Evolutionary conservation across 2,888 invertebrate genomes (phyloP).

Genomic region (Stenotaenia linearis): DNA sequence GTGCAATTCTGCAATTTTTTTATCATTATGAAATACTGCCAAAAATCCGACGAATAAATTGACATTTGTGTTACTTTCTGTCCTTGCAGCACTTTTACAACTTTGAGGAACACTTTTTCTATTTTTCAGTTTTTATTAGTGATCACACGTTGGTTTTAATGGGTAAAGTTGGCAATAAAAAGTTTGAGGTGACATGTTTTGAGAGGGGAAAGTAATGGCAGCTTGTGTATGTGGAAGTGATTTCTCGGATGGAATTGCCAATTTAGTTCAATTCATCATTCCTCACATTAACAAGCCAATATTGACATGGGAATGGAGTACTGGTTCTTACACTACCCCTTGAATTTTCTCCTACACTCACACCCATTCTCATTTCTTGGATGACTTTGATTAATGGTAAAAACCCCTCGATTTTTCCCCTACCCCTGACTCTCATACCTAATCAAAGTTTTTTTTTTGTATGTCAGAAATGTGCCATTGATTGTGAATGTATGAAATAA

Average conservation of each 20-base stretch:
- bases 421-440: background rate
- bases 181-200: background rate
- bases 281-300: constrained; percentile 7
- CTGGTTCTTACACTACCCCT: background rate
- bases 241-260: constrained; percentile 1
- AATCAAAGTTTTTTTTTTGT: background rate
- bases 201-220: background rate
- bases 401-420: background rate
- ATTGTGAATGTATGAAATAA: background rate
- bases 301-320: constrained; percentile 4
- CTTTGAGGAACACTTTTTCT: too few species aligned
- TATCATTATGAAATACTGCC: too few species aligned
- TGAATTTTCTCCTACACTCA: background rate
- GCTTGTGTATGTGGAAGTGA: background rate
- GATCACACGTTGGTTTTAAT: background rate
- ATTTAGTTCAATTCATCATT: constrained; percentile 12
- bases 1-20: too few species aligned
- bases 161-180: background rate
- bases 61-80: too few species aligned
- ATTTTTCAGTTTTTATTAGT: background rate
- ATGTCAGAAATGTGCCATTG: background rate
- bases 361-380: background rate
- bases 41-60: too few species aligned
- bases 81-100: too few species aligned
- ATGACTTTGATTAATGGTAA: constrained; percentile 10